Evolutionary conservation across 2,888 invertebrate genomes (phyloP).

Genomic region (Deroplatys truncata): DNA sequence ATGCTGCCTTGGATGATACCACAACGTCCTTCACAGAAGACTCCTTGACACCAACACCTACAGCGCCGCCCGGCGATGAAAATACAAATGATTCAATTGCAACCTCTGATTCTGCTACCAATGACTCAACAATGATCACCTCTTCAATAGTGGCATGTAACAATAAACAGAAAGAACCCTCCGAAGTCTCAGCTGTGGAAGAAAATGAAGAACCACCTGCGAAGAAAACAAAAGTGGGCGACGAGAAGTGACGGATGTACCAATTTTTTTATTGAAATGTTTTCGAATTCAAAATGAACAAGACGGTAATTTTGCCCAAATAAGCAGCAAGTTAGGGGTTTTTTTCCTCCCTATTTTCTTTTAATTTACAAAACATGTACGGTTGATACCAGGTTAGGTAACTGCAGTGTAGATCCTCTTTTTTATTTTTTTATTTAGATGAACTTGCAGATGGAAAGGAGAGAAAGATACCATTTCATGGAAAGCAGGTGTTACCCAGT

Average conservation of each 20-base stretch:
- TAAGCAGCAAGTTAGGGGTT: slow-evolving; percentile 1
- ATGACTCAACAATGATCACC: slow-evolving; percentile 29
- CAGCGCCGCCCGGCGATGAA: slow-evolving; percentile 33
- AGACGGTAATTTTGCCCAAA: slow-evolving; percentile 14
- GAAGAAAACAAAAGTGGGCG: slow-evolving; percentile 27
- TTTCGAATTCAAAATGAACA: slow-evolving; percentile 10
- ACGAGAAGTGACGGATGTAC: slow-evolving; percentile 27
- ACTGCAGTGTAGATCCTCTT: not conserved
- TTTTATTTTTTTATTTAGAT: not conserved
- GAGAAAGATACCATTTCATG: not conserved
- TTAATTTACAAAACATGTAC: not conserved
- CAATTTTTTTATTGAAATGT: slow-evolving; percentile 23
- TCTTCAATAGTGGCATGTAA: slow-evolving; percentile 15
- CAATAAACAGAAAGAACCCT: not conserved
- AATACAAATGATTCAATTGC: slow-evolving; percentile 38
- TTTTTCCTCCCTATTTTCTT: not conserved
- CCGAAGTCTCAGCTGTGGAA: not conserved
- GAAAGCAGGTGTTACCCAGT: not conserved
- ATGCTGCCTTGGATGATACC: slow-evolving; percentile 60
- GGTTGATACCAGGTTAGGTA: slow-evolving; percentile 3
- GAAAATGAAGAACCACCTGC: slow-evolving; percentile 22
- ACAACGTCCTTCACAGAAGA: slow-evolving; percentile 72
- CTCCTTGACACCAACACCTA: slow-evolving; percentile 62
- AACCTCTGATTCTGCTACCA: slow-evolving; percentile 35
- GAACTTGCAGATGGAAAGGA: not conserved